phyloP scores from a whole-genome alignment of 2,888 invertebrate genomes.

The Limulus polyphemus region DNA sequence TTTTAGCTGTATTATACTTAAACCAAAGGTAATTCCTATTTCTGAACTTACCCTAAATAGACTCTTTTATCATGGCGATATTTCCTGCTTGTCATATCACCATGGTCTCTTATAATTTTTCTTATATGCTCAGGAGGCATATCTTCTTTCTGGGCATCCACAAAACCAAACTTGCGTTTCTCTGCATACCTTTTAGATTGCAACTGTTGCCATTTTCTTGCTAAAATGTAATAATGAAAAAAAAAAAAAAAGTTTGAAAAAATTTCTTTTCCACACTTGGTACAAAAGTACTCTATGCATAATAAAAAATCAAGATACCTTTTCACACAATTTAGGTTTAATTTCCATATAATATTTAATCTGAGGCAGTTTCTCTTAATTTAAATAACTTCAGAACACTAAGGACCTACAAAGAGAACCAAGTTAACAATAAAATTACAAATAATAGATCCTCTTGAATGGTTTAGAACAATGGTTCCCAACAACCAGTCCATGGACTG shows the following conservation, averaged over 20 bases:
- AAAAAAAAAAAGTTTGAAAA: too few relatives aligned
- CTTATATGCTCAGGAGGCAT: slow-evolving; percentile 99
- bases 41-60: slow-evolving; percentile 61
- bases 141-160: slow-evolving; percentile 98
- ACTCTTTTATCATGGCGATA: slow-evolving; percentile 98
- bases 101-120: slow-evolving; percentile 98
- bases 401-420: too few relatives aligned
- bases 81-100: slow-evolving; percentile 98
- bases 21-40: slow-evolving; percentile 28
- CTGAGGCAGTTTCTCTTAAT: too few relatives aligned
- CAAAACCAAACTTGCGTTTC: slow-evolving; percentile 95
- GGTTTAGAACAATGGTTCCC: too few relatives aligned
- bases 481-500: too few relatives aligned
- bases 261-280: slow-evolving; percentile 18
- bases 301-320: background rate
- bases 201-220: slow-evolving; percentile 95
- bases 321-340: background rate
- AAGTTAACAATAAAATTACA: too few relatives aligned
- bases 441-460: too few relatives aligned
- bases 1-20: too few relatives aligned
- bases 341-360: slow-evolving; percentile 15
- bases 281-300: slow-evolving; percentile 2
- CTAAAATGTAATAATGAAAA: slow-evolving; percentile 37
- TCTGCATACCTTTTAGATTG: slow-evolving; percentile 98
- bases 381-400: too few relatives aligned